Base-by-base conservation (phyloP, 2,113 vertebrate species). In the Ramphastos sulfuratus region DNA sequence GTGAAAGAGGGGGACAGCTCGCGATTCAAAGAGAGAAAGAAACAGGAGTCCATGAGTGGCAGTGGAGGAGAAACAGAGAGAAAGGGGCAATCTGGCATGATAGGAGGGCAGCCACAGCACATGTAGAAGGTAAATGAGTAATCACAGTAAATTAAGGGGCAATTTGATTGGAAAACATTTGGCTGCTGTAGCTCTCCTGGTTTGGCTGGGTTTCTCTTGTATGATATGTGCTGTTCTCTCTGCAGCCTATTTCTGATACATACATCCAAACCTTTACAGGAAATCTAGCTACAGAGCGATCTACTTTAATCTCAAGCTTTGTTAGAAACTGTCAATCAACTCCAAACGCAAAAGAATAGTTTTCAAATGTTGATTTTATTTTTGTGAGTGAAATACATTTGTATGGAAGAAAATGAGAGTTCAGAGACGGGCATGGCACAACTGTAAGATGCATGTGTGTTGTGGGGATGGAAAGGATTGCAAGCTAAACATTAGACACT, bases 41-140 rank as follows among this genome's bases (percentile, higher is more conserved):
- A 90, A 44, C 37, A 71, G 67, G 48, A 93, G 30, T 28, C 59
- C 37, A 0, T 31, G 56, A 37, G 72, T 42, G 65, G 37, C 73
- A 44, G 37, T 75, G 88, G 37, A 87, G 61, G 69, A 91, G 31
- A 67, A 61, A 58, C 60, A 35, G 78, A 66, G 79, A 60, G 70
- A 71, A 63, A 54, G 20, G 56, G 73, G n/a, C 54, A 54, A 9
- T 59, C 74, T 67, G 78, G 56, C 28, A 31, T 71, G 28, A 39
- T 0, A 48, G 58, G 10, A 63, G 48, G 72, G 71, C 67, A 85
- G 73, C 91, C 66, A 15, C 39, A 65, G 27, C 52, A 12, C 5
- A 2, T 67, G 55, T 28, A 24, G 48, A 72, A 90, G 82, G 85
- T 91, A 94, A 95, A 94, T 61, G 39, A 87, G 23, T 46, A 61